A percentile compares a stretch with the other conserved stretches of the same genome.
phyloP scores from a whole-genome alignment of 2,797 vertebrate genomes.

The Pteronotus mesoamericanus region DNA sequence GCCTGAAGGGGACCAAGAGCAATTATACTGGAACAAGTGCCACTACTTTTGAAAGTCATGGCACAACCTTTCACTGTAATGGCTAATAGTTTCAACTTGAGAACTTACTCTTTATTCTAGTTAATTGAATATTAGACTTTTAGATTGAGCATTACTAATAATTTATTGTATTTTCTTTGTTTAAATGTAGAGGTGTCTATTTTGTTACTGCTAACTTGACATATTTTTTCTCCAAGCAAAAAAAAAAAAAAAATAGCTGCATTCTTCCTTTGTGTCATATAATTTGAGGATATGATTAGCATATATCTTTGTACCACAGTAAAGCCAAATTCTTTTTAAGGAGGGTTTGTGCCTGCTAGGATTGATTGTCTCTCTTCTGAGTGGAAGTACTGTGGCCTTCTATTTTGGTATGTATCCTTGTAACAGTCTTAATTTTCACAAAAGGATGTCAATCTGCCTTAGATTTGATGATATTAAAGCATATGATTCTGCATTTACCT shows the following conservation, averaged over 20 bases:
- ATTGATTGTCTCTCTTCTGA: neutral
- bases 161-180: neutral
- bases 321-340: neutral
- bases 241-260: neutral
- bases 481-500: neutral
- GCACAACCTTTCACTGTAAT: neutral
- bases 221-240: too few relatives aligned
- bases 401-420: neutral
- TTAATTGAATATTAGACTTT: neutral
- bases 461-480: neutral
- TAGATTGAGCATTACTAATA: neutral
- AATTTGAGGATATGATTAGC: neutral
- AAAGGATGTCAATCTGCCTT: too few relatives aligned
- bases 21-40: neutral
- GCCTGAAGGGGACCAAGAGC: neutral
- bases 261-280: neutral
- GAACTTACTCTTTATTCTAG: neutral
- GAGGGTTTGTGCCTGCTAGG: neutral
- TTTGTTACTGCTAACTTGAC: neutral
- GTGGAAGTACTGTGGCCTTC: neutral
- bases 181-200: neutral
- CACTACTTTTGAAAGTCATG: neutral
- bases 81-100: neutral
- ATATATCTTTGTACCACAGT: neutral
- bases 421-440: neutral